Evolutionary conservation across 2,888 invertebrate species (phyloP).

Genomic region (Lepidocyrtinus sp.): DNA sequence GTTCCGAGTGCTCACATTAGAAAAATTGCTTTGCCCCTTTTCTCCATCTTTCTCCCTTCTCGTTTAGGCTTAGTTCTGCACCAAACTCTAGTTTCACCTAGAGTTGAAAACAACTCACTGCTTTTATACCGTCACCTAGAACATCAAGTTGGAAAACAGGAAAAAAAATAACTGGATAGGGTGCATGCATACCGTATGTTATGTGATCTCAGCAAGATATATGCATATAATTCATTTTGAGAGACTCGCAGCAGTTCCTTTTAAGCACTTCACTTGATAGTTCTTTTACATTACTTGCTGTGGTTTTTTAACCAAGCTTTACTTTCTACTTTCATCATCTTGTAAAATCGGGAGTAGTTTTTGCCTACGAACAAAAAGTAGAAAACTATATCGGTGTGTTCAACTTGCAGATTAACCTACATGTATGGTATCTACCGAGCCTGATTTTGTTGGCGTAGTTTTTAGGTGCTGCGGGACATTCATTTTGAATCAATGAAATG

Average conservation of each 20-base stretch:
- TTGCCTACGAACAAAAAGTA: too few relatives aligned
- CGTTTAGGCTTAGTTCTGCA: conserved; percentile 11
- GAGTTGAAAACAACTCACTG: neutral
- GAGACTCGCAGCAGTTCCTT: conserved; percentile 14
- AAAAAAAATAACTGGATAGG: neutral
- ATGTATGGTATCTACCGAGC: too few relatives aligned
- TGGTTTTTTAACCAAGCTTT: neutral
- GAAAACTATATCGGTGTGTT: too few relatives aligned
- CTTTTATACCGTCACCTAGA: conserved; percentile 6
- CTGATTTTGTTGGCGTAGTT: too few relatives aligned
- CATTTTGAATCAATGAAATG: too few relatives aligned
- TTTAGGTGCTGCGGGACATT: too few relatives aligned
- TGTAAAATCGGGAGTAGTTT: too few relatives aligned
- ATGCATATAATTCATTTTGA: conserved; percentile 1
- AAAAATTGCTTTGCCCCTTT: conserved; percentile 65
- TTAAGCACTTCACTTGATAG: conserved; percentile 12
- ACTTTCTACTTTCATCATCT: conserved; percentile 3
- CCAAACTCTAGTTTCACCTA: conserved; percentile 11
- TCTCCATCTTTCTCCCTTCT: conserved; percentile 27
- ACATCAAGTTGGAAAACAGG: neutral
- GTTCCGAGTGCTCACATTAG: conserved; percentile 69
- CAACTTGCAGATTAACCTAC: too few relatives aligned
- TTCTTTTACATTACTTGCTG: neutral
- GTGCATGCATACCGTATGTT: neutral
- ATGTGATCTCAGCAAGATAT: conserved; percentile 5